Evolutionary conservation across 1,140 invertebrate species (phyloP), one percentile per base, ranked within the genome.

Genomic region (Anoplophora glabripennis): DNA sequence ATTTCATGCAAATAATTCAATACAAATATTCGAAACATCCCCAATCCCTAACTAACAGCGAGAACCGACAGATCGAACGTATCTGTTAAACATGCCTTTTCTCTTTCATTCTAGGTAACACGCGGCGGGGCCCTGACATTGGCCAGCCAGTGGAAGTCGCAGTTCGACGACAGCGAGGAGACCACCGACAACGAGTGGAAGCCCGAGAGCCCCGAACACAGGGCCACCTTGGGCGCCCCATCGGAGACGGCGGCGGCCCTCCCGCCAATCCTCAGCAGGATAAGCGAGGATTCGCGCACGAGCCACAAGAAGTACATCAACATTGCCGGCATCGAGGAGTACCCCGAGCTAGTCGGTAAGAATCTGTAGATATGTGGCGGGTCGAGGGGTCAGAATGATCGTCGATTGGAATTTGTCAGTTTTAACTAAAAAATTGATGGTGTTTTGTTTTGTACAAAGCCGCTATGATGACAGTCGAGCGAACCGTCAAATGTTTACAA

Each of bases 161-260:
- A 94, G 71, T 95, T 96, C 71, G 92, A 95, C 72, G 93, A 96
- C 72, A 94, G 92, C 0, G 93, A 95, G 65, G 91, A 93, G 70
- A 88, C 86, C 8, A 92, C 90, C 0, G 92, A 96, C 74, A 93
- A 94, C 73, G 92, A 95, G 73, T 92, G 91, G 89, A 92, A 92
- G 73, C 89, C 87, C 51, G 92, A 94, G 59, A 88, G 86, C 71
- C 87, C 86, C 0, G 86, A 88, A 64, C 86, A 88, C 69, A 83
- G 81, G 65, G 76, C 72, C 7, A 64, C 48, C 49, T 41, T 49
- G 59, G 41, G 55, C 17, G 57, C 37, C 11, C 57, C 47, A 14
- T 59, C 55, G n/a, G 57, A 61, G 55, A 73, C 72, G 35, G 62
- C 71, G 14, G 56, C 73, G 44, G 52, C 71, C 38, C 64, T 57